Evolutionary conservation across 1,140 invertebrate genomes (phyloP), one percentile per base, ranked within the genome.

Genomic region (Adoxophyes honmai): DNA sequence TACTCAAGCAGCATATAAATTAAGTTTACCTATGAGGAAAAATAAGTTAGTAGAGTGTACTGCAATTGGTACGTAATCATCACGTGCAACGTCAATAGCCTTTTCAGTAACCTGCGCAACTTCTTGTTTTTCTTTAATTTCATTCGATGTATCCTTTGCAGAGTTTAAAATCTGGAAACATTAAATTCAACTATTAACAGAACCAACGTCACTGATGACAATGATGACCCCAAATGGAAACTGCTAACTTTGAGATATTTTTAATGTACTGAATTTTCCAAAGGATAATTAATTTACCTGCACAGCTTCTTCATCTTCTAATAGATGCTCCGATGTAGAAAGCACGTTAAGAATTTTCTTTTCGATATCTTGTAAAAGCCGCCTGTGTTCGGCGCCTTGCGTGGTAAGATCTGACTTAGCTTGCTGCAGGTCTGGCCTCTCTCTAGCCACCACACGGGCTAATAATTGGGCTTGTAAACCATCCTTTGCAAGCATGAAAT

Each of bases 231-330:
- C n/a, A n/a, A n/a, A n/a, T n/a, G n/a, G n/a, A n/a, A n/a, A n/a
- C n/a, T n/a, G n/a, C n/a, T n/a, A n/a, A n/a, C n/a, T n/a, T n/a
- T n/a, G n/a, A n/a, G n/a, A n/a, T n/a, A n/a, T n/a, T n/a, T n/a
- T n/a, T n/a, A n/a, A n/a, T n/a, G n/a, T n/a, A n/a, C n/a, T n/a
- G n/a, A n/a, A n/a, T n/a, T n/a, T n/a, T n/a, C n/a, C n/a, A n/a
- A n/a, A n/a, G n/a, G n/a, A n/a, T n/a, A n/a, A n/a, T n/a, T n/a
- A n/a, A n/a, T 39, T 52, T 70, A 88, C 89, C 78, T 96, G 94
- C 4, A 99, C 96, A 9, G 97, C 97, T 53, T 95, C 96, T 88
- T 99, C 98, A 86, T 99, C 97, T 85, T 99, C 98, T 11, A 99
- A 89, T 75, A 99, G 95, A 88, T 98, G 98, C 39, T 97, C 96